Evolutionary conservation across 2,113 vertebrate genomes (phyloP).

Genomic region (Nycticorax nycticorax): DNA sequence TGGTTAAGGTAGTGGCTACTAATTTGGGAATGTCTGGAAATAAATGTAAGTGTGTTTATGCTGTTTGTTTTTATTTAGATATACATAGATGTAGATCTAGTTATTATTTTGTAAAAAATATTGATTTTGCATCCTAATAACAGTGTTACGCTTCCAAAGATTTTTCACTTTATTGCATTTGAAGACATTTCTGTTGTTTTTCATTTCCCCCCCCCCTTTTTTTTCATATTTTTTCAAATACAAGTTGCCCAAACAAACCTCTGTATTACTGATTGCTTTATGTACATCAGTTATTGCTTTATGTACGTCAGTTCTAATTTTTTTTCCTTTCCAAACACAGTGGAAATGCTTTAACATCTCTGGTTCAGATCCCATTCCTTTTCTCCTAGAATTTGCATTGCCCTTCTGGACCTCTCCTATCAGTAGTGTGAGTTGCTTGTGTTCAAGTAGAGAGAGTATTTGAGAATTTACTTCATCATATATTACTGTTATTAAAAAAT

Average conservation of each 20-base stretch:
- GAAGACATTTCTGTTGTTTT: background rate
- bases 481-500: background rate
- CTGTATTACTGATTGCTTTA: background rate
- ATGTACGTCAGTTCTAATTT: background rate
- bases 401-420: background rate
- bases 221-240: background rate
- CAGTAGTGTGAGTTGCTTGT: background rate
- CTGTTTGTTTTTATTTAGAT: background rate
- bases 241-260: background rate
- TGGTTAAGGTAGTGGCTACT: background rate
- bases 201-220: background rate
- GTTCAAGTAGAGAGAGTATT: background rate
- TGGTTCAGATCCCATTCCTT: background rate
- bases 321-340: background rate
- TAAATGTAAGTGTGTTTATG: background rate
- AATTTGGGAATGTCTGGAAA: background rate
- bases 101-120: background rate
- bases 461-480: background rate
- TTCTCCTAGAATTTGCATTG: background rate
- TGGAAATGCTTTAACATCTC: background rate
- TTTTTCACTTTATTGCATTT: background rate
- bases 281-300: background rate
- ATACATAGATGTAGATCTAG: background rate
- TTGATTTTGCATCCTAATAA: background rate
- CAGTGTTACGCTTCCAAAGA: background rate